Base-by-base conservation (phyloP, 2,888 invertebrate species). In the Autographa gamma region DNA sequence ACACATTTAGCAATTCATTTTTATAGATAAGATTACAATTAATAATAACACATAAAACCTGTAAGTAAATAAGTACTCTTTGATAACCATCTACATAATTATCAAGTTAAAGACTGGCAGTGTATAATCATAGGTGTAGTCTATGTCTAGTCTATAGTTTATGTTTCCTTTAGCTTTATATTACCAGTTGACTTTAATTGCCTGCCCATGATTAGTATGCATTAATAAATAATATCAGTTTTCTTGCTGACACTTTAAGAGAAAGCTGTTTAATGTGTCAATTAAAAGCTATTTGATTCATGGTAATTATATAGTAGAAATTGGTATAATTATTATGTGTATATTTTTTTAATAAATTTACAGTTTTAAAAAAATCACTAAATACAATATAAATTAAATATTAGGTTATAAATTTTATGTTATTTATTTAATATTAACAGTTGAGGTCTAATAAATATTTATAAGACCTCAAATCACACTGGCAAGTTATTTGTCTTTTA, bases 101-200 rank as follows among this genome's bases (percentile, higher is more conserved):
- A 48, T 54, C 32, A 58, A 74, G 63, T 56, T 56, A 64, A 64
- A 31, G 54, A 56, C 43, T 11, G 19, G 61, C 58, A 25, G 41
- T 54, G 58, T 70, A 43, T 75, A 70, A 75, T 75, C 13, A 75
- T 75, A 54, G 62, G 52, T 25, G 19, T 38, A 59, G 34, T 16
- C 54, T 59, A 38, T 48, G 52, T 56, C 19, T 38, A 43, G 34
- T 16, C 54, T 59, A 38, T 48, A 65, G n/a, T 74, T 70, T 62
- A 74, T 74, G 62, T 62, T 74, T 74, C 64, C 64, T 74, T 38
- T 11, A 38, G n/a, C 52, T 19, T 65, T 62, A 18, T 64, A 68
- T 63, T 74, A 62, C 59, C 54, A 62, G 34, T 62, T 54, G 43
- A 56, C n/a, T 62, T 69, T 70, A 54, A 65, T 60, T 8, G 59